Conservation (phyloP, 2,113 vertebrate genomes). For the Urocolius indicus region DNA sequence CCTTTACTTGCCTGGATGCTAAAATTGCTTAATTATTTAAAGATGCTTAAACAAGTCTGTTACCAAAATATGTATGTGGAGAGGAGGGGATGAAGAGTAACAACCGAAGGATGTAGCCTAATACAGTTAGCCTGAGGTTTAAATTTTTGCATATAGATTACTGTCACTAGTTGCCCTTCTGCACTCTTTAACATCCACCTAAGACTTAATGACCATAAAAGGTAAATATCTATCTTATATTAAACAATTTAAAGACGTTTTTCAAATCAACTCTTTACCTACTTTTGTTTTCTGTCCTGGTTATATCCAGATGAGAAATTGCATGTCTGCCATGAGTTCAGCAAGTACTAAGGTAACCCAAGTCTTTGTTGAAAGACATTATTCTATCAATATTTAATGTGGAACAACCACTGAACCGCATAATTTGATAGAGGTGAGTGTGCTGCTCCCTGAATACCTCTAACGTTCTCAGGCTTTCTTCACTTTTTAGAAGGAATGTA, state of each 20-base stretch:
- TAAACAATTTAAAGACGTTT: not conserved
- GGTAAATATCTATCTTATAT: not conserved
- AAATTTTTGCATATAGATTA: not conserved
- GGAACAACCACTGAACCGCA: not conserved
- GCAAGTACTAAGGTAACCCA: slow-evolving; percentile 64
- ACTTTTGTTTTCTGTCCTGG: not conserved
- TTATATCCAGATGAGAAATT: slow-evolving; percentile 63
- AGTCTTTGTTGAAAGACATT: not conserved
- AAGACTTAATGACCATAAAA: not conserved
- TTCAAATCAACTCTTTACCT: not conserved
- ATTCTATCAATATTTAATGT: slow-evolving; percentile 25
- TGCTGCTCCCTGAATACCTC: not conserved
- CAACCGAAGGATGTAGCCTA: not conserved
- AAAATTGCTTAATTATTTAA: slow-evolving; percentile 2
- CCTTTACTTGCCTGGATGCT: not conserved
- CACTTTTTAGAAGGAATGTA: not conserved
- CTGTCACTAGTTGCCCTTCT: not conserved
- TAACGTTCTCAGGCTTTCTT: not conserved
- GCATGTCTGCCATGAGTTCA: slow-evolving; percentile 64
- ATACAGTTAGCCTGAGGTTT: not conserved
- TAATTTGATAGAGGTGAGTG: not conserved
- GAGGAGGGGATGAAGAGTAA: not conserved
- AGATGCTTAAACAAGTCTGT: not conserved
- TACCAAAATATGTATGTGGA: not conserved
- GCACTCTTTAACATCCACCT: not conserved